Evolutionary conservation across 2,113 vertebrate species (phyloP).

Genomic region (Scartelaos histophorus): DNA sequence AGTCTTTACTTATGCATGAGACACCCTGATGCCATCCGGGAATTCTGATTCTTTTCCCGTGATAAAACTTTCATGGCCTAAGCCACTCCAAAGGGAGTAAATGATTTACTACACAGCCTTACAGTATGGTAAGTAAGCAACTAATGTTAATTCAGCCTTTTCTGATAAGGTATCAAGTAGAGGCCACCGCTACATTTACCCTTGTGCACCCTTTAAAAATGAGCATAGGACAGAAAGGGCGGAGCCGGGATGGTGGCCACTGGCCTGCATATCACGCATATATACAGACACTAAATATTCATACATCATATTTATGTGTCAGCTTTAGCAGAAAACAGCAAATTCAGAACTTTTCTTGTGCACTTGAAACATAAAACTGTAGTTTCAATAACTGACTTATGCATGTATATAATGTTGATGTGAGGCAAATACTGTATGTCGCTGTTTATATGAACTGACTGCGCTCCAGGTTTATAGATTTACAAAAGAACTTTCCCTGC

Average conservation of each 20-base stretch:
- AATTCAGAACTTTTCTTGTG: neutral
- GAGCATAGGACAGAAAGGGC: neutral
- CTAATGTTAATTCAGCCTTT: conserved; percentile 72
- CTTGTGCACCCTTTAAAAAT: conserved; percentile 28
- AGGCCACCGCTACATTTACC: conserved; percentile 44
- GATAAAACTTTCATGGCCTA: conserved; percentile 72
- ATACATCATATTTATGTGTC: neutral
- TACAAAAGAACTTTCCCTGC: neutral
- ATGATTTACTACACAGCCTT: conserved; percentile 64
- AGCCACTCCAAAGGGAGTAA: conserved; percentile 69
- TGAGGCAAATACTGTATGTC: neutral
- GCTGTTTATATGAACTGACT: neutral
- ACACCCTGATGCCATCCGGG: conserved; percentile 62
- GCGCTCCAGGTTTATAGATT: neutral
- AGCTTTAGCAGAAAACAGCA: neutral
- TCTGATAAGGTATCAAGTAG: conserved; percentile 52
- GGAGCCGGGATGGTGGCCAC: neutral
- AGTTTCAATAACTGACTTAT: neutral
- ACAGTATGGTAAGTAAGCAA: conserved; percentile 64
- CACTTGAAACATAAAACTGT: neutral
- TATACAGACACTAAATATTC: conserved; percentile 14
- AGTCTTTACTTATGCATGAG: conserved; percentile 74
- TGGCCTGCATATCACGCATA: conserved; percentile 28
- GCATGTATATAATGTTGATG: neutral
- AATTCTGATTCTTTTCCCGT: conserved; percentile 74